A percentile compares a stretch with the other conserved stretches of the same genome.
Evolutionary conservation across 1,140 invertebrate species (phyloP).

Genomic region (Coelopa frigida): DNA sequence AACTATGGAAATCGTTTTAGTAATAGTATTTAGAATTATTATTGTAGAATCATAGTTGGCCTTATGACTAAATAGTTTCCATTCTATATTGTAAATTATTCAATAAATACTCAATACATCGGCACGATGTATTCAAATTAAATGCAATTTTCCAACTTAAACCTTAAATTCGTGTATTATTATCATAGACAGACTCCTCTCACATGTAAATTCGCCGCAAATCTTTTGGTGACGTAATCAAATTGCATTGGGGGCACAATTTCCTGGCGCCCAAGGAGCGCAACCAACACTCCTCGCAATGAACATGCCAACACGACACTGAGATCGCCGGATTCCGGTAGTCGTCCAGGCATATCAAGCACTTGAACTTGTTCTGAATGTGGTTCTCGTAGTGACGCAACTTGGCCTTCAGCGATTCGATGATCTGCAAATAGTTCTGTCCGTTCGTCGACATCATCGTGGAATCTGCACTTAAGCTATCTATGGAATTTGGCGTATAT

Average conservation of each 20-base stretch:
- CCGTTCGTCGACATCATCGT: too few relatives aligned
- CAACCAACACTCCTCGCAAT: constrained; percentile 91
- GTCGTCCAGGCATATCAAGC: constrained; percentile 81
- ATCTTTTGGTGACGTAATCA: constrained; percentile 83
- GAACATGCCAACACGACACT: constrained; percentile 92
- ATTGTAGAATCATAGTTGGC: too few relatives aligned
- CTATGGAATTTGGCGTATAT: too few relatives aligned
- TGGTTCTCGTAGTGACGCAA: constrained; percentile 60
- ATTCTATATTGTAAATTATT: too few relatives aligned
- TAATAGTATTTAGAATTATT: too few relatives aligned
- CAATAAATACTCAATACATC: too few relatives aligned
- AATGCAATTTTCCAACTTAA: too few relatives aligned
- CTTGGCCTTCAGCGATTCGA: constrained; percentile 64
- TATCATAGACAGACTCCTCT: constrained; percentile 22
- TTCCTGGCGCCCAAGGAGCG: constrained; percentile 85
- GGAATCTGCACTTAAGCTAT: too few relatives aligned
- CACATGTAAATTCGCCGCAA: constrained; percentile 83
- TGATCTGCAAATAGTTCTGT: constrained; percentile 54
- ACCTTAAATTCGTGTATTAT: too few relatives aligned
- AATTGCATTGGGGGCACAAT: constrained; percentile 90
- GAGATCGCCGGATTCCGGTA: constrained; percentile 89
- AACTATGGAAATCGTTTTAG: too few relatives aligned
- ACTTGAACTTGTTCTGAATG: constrained; percentile 52
- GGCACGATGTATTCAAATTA: too few relatives aligned
- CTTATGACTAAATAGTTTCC: too few relatives aligned